phyloP scores from a whole-genome alignment of 2,113 vertebrate genomes.

The Hemibagrus wyckioides region DNA sequence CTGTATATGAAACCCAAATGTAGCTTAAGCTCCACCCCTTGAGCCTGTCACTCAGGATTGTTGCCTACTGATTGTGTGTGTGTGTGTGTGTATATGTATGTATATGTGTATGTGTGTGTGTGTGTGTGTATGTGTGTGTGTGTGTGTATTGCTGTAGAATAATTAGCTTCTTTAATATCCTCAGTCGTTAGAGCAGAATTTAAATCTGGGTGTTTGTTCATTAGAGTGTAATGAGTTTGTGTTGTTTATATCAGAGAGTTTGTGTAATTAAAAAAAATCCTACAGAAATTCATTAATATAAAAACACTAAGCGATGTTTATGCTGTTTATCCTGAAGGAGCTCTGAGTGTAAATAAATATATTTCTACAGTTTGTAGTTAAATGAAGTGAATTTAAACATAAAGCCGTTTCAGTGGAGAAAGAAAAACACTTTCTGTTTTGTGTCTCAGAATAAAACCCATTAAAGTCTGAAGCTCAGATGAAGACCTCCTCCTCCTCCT shows the following conservation, averaged over 20 bases:
- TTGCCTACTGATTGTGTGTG: background rate
- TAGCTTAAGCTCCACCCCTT: background rate
- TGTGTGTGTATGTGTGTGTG: background rate
- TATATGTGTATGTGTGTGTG: background rate
- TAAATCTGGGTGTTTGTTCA: background rate
- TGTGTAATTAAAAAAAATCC: background rate
- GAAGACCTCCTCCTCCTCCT: conserved; percentile 9
- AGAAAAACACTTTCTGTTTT: background rate
- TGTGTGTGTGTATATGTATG: background rate
- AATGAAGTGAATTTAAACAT: background rate
- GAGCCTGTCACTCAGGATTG: background rate
- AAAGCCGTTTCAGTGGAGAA: background rate
- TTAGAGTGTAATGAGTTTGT: background rate
- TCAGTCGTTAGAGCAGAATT: background rate
- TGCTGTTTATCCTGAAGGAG: no score
- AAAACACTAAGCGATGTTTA: no score
- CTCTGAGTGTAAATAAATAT: background rate
- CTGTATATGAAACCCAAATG: background rate
- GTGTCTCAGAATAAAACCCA: background rate
- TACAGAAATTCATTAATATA: background rate
- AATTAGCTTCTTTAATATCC: background rate
- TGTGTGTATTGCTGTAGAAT: background rate
- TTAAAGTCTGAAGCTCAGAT: background rate
- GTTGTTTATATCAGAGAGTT: background rate
- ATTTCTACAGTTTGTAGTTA: background rate